Conservation (phyloP, 2,113 vertebrate genomes). For the Laterallus jamaicensis region DNA sequence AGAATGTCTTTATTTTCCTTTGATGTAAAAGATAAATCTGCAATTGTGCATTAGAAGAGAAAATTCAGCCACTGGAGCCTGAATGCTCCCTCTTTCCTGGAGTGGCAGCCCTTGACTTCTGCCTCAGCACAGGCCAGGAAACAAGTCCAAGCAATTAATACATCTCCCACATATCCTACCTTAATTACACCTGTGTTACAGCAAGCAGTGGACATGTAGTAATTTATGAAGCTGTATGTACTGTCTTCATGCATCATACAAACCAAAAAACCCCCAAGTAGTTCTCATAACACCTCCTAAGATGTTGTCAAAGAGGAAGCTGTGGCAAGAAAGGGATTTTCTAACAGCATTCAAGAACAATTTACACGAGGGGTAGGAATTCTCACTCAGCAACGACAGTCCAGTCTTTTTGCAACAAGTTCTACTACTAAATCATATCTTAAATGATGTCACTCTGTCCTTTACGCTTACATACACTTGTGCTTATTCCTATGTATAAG, state of each 20-base stretch:
- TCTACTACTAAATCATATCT: too few relatives aligned
- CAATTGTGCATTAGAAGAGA: neutral
- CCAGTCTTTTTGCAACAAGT: neutral
- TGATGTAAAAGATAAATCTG: neutral
- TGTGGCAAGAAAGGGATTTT: neutral
- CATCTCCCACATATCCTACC: neutral
- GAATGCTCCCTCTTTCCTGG: neutral
- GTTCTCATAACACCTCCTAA: neutral
- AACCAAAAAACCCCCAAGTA: accelerated
- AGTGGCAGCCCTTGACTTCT: neutral
- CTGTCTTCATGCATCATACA: neutral
- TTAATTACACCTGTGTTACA: neutral
- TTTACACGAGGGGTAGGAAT: neutral
- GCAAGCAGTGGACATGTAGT: neutral
- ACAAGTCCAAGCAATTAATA: neutral
- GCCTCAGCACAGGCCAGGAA: neutral
- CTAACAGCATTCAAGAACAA: neutral
- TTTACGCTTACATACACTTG: too few relatives aligned
- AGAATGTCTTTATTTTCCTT: neutral
- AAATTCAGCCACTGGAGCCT: neutral
- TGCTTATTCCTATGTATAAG: too few relatives aligned
- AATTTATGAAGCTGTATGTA: neutral
- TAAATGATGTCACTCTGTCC: too few relatives aligned
- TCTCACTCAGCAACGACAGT: neutral
- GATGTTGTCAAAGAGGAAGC: neutral